A percentile compares a stretch with the other conserved stretches of the same genome.
Conservation (phyloP, 1,140 invertebrate species). For the Parapsyche elsis region DNA sequence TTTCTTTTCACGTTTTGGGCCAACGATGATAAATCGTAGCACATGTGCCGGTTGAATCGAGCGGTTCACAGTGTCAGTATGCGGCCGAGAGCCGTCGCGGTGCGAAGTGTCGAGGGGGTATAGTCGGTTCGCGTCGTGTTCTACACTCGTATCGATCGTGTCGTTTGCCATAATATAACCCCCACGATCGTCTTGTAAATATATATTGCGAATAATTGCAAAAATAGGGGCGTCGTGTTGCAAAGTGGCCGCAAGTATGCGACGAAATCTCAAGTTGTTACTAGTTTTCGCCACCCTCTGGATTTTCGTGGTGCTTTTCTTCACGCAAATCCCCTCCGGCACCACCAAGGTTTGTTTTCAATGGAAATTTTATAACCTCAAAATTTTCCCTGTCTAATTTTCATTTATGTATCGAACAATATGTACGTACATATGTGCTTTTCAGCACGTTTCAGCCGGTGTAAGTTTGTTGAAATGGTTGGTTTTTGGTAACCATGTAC, state of each 20-base stretch:
- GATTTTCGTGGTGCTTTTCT: conserved; percentile 52
- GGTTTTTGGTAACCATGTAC: too few species aligned
- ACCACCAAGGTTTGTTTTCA: conserved; percentile 51
- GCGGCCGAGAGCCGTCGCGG: conserved; percentile 43
- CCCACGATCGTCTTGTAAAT: conserved; percentile 4
- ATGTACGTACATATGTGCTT: too few species aligned
- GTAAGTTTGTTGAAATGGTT: too few species aligned
- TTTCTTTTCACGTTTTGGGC: not conserved
- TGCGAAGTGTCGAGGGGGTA: conserved; percentile 6
- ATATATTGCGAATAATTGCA: not conserved
- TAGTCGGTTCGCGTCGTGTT: conserved; percentile 8
- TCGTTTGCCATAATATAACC: not conserved
- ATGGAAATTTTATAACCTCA: not conserved
- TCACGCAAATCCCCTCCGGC: conserved; percentile 52
- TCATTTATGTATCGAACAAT: too few species aligned
- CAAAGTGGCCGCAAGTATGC: conserved; percentile 42
- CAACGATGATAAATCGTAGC: not conserved
- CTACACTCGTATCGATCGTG: conserved; percentile 45
- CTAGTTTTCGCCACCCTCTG: conserved; percentile 50
- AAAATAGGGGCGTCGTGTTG: not conserved
- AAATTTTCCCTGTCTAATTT: too few species aligned
- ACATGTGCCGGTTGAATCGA: conserved; percentile 25
- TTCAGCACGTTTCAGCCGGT: too few species aligned
- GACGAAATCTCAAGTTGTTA: conserved; percentile 49
- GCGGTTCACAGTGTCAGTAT: conserved; percentile 40